Percentiles rank a stretch among this genome's conserved stretches.
Evolutionary conservation across 2,113 vertebrate species (phyloP).

Genomic region (Desmodus rotundus): DNA sequence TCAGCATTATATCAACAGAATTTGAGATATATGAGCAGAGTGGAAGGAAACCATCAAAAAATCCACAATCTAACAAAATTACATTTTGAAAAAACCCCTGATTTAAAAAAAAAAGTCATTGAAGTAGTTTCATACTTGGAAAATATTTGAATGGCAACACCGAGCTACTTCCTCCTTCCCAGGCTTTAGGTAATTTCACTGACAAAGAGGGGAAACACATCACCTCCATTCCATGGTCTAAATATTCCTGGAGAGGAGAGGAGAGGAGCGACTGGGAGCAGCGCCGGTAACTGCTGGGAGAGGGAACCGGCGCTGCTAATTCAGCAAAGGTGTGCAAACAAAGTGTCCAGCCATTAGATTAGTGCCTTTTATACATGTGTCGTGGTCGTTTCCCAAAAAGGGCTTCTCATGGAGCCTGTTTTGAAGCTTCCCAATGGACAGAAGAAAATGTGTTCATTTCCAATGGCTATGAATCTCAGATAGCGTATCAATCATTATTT

Average conservation of each 20-base stretch:
- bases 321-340: neutral
- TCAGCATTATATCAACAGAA: conserved; percentile 6
- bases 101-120: neutral
- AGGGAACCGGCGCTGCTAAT: neutral
- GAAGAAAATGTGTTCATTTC: neutral
- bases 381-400: neutral
- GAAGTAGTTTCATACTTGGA: neutral
- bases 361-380: neutral
- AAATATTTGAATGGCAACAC: neutral
- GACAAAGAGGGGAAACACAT: neutral
- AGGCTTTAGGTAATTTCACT: neutral
- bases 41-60: conserved; percentile 29
- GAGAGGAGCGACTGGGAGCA: neutral
- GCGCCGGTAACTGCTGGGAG: neutral
- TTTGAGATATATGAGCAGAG: neutral
- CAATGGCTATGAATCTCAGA: neutral
- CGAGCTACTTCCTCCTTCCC: neutral
- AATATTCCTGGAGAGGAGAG: neutral
- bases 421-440: neutral
- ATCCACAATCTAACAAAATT: neutral
- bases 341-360: neutral
- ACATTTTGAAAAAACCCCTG: neutral
- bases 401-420: neutral
- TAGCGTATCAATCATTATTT: neutral
- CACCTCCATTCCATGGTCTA: neutral